These are phyloP conservation scores for Danio albolineatus DNA, from an alignment of 2,797 vertebrate genomes.

Conservation along the genomic window DNA sequence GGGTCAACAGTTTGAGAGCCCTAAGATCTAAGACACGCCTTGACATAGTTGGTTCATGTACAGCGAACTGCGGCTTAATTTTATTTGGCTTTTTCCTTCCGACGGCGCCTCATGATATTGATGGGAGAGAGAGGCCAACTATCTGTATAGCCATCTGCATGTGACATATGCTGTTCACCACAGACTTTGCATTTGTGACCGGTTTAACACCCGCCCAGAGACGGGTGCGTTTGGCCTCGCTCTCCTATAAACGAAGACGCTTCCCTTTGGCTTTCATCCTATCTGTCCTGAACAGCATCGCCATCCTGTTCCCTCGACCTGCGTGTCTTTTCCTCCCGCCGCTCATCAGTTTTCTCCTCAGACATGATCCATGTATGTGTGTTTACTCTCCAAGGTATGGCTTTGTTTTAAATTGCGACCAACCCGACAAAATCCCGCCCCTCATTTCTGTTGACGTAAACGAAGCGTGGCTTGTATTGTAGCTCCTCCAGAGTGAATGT, in stretches of 20 bases:
- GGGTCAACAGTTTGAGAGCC: no score
- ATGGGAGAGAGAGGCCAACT: conserved; percentile 79
- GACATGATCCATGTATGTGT: conserved; percentile 75
- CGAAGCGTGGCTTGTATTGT: conserved; percentile 29
- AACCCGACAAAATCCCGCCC: conserved; percentile 35
- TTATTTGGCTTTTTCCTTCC: conserved; percentile 55
- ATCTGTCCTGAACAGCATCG: conserved; percentile 62
- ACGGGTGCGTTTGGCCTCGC: conserved; percentile 71
- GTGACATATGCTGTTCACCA: conserved; percentile 60
- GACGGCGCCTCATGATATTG: conserved; percentile 76
- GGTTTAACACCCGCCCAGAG: conserved; percentile 29
- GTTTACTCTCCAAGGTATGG: conserved; percentile 71
- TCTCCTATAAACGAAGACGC: conserved; percentile 75
- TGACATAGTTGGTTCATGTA: conserved; percentile 19
- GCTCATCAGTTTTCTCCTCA: conserved; percentile 70
- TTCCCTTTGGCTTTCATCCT: conserved; percentile 64
- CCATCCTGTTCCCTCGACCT: conserved; percentile 60
- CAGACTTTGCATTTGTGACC: conserved; percentile 58
- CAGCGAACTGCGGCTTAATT: conserved; percentile 27
- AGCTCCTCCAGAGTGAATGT: conserved; percentile 26
- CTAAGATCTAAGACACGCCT: background rate
- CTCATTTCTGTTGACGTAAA: conserved; percentile 24
- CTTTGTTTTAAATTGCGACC: conserved; percentile 59
- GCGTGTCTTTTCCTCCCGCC: conserved; percentile 71
- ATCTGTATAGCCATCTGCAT: conserved; percentile 50